Conservation (phyloP, 2,113 vertebrate species). For the Motacilla alba region DNA sequence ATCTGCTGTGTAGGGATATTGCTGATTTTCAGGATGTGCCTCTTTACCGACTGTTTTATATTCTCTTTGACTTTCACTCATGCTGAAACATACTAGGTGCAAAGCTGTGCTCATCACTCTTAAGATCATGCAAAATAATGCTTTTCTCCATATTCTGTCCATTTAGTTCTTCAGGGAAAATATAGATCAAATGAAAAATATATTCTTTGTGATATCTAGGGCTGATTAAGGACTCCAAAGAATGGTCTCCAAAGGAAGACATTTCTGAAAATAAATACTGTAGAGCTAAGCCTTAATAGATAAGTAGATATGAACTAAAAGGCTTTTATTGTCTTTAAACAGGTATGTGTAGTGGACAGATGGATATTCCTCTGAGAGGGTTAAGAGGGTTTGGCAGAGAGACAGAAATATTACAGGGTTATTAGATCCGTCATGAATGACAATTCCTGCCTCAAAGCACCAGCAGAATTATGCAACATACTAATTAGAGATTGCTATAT, state of each 20-base stretch:
- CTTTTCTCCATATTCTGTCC: background rate
- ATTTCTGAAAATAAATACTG: background rate
- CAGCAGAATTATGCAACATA: background rate
- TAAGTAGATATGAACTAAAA: background rate
- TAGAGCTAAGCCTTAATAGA: background rate
- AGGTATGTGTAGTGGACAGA: background rate
- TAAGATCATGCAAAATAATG: background rate
- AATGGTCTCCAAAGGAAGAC: background rate
- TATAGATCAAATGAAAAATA: background rate
- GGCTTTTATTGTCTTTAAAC: background rate
- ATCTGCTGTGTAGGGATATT: background rate
- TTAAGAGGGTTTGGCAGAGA: background rate
- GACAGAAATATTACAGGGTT: background rate
- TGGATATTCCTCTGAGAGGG: background rate
- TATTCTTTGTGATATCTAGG: background rate
- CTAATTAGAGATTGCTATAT: background rate
- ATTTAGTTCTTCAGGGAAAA: background rate
- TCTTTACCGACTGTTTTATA: background rate
- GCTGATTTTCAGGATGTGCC: background rate
- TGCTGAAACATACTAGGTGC: background rate
- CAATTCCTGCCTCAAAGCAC: constrained; percentile 11
- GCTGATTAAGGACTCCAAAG: background rate
- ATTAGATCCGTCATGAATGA: background rate
- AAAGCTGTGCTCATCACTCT: background rate
- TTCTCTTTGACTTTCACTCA: background rate